Evolutionary conservation across 2,113 vertebrate genomes (phyloP).

Genomic region (Labeo rohita): DNA sequence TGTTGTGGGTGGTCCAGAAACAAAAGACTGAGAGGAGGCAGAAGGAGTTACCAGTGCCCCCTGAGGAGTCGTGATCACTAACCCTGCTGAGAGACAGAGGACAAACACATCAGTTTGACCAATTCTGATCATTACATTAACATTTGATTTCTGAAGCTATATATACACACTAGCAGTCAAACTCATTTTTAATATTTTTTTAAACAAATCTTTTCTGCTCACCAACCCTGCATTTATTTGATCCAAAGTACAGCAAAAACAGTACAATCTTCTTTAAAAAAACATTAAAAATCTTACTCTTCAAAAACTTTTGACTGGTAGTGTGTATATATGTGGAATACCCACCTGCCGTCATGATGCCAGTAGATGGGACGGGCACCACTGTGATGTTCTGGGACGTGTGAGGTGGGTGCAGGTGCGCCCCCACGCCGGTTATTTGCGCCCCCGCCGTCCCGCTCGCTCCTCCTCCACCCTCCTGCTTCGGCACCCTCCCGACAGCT

Average conservation of each 20-base stretch:
- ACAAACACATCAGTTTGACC: background rate
- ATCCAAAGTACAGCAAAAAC: too few relatives aligned
- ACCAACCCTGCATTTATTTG: too few relatives aligned
- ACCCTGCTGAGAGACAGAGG: slow-evolving; percentile 79
- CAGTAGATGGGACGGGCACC: slow-evolving; percentile 91
- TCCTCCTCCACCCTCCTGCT: slow-evolving; percentile 78
- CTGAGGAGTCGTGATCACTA: slow-evolving; percentile 95
- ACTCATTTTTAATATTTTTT: too few relatives aligned
- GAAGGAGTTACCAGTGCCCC: slow-evolving; percentile 89
- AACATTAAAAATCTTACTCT: too few relatives aligned
- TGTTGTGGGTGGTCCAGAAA: slow-evolving; percentile 81
- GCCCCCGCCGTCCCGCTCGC: slow-evolving; percentile 68
- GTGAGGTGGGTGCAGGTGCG: slow-evolving; percentile 88
- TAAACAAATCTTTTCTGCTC: too few relatives aligned
- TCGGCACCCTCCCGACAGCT: slow-evolving; percentile 76
- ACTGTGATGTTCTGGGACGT: slow-evolving; percentile 96
- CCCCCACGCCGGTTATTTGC: slow-evolving; percentile 74
- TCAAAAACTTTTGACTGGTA: too few relatives aligned
- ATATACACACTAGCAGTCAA: too few relatives aligned
- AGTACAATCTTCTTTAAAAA: too few relatives aligned
- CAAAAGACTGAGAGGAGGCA: slow-evolving; percentile 92
- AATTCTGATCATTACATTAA: background rate
- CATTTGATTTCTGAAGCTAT: background rate
- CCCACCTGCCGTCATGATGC: slow-evolving; percentile 94
- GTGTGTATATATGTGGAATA: background rate